Evolutionary conservation across 2,888 invertebrate species (phyloP), one percentile per base, ranked within the genome.

Genomic region (Troilus luridus): DNA sequence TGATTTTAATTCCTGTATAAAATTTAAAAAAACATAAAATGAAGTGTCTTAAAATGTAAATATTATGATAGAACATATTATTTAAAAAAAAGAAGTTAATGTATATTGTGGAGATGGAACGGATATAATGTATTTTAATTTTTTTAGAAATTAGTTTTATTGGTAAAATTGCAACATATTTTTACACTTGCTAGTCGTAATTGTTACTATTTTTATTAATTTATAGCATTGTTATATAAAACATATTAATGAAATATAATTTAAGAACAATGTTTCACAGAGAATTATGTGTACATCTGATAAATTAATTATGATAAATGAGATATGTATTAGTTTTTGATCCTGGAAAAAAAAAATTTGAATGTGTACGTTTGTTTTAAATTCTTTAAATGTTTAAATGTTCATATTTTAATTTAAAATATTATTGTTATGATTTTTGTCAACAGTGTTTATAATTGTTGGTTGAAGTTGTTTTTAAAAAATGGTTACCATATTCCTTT

Each of bases 141-240:
- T 12, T 85, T 85, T 58, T 56, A 56, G 56, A 11, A 56, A 56
- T 85, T 67, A 56, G n/a, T 56, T 85, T 85, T 56, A n/a, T 85
- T 85, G 54, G 54, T 85, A 56, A 85, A 81, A 41, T 77, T 19
- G 9, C 72, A 77, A 77, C 14, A 41, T 77, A 77, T 77, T 77
- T 77, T 77, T 77, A 85, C 17, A 19, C 56, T 85, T 85, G 85
- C 85, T 85, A 85, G 85, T 85, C 85, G 85, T 85, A 14, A 85
- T 85, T 85, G 85, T 85, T 85, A 56, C 3, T 77, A 77, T 77
- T 77, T 77, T 77, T 77, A 77, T 77, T 77, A 77, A 77, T 77
- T 77, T 77, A 77, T 77, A 41, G 17, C 17, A 41, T 77, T 77
- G 41, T 67, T 67, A 67, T 27, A 24, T 27, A 67, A 67, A 67